Evolutionary conservation across 1,140 invertebrate species (phyloP), one percentile per base, ranked within the genome.

Genomic region (Drosophila rufa): DNA sequence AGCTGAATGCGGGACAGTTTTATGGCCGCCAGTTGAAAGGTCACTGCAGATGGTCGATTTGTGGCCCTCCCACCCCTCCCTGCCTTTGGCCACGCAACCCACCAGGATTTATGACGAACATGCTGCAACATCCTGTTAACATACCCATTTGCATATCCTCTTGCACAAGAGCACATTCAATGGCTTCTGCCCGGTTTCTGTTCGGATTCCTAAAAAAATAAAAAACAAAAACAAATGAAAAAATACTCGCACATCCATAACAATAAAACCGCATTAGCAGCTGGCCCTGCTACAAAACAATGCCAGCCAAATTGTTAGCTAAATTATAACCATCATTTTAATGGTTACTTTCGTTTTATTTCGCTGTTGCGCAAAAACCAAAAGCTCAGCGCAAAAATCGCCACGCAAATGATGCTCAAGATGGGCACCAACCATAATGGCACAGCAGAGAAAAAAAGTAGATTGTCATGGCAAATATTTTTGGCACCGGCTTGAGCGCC

Each of bases 21-120:
- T 89, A 89, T 89, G 78, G 84, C 33, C 69, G 65, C 25, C 80
- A 81, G 84, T 89, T 89, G 85, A 89, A 90, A 89, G 85, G 84
- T 89, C 84, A 89, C 77, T 80, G 85, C 84, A 89, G 81, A 89
- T 90, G 84, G 80, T 69, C 76, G 83, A 87, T 89, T 87, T 87
- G 83, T 83, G 76, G 59, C 47, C 40, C 70, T 25, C 36, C 30
- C 47, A 14, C 30, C 30, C 60, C 33, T 2, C 59, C 68, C 51
- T 61, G 73, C 64, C 69, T 27, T 36, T 67, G 71, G 61, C 73
- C 67, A 61, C 70, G 64, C 40, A 75, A 75, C 55, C 55, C 74
- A 57, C 75, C 55, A 74, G 69, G 70, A 73, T 75, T 65, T 76
- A 90, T 90, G 75, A 76, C 86, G 50, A 89, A 90, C 84, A 89